A percentile compares a stretch with the other conserved stretches of the same genome.
These are phyloP conservation scores for Coreoperca whiteheadi DNA, from an alignment of 2,113 vertebrate genomes.

Conservation along the genomic window DNA sequence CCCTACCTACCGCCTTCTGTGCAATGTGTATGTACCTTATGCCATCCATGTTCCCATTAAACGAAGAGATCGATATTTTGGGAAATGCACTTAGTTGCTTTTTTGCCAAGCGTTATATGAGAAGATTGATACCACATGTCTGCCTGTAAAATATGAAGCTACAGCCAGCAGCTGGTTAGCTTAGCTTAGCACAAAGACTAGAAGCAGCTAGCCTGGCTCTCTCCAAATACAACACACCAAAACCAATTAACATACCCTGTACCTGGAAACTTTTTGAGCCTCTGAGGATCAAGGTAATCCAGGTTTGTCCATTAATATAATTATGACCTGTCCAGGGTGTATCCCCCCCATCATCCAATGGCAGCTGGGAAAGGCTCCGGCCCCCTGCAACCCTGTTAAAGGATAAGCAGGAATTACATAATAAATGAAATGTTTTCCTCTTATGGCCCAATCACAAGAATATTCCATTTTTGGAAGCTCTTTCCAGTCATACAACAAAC, in stretches of 20 bases:
- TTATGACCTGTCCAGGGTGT: not conserved
- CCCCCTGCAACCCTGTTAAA: not conserved
- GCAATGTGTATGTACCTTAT: not conserved
- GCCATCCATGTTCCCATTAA: not conserved
- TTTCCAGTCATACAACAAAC: not conserved
- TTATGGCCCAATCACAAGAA: not conserved
- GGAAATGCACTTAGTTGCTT: not conserved
- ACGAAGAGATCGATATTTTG: not conserved
- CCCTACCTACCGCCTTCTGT: not conserved
- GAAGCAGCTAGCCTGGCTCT: too few species aligned
- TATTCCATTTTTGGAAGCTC: not conserved
- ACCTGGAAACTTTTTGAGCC: conserved; percentile 25
- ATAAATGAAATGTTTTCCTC: not conserved
- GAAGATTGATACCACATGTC: not conserved
- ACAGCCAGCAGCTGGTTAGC: too few species aligned
- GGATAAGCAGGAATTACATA: not conserved
- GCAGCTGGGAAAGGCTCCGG: too few species aligned
- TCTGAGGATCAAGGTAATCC: conserved; percentile 36
- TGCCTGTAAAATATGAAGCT: too few species aligned
- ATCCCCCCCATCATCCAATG: too few species aligned
- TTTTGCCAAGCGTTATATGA: not conserved
- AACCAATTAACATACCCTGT: conserved; percentile 49
- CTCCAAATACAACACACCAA: not conserved
- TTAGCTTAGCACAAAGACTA: too few species aligned
- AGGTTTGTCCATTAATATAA: conserved; percentile 31